Evolutionary conservation across 2,888 invertebrate genomes (phyloP).

Genomic region (Cantharis rufa): DNA sequence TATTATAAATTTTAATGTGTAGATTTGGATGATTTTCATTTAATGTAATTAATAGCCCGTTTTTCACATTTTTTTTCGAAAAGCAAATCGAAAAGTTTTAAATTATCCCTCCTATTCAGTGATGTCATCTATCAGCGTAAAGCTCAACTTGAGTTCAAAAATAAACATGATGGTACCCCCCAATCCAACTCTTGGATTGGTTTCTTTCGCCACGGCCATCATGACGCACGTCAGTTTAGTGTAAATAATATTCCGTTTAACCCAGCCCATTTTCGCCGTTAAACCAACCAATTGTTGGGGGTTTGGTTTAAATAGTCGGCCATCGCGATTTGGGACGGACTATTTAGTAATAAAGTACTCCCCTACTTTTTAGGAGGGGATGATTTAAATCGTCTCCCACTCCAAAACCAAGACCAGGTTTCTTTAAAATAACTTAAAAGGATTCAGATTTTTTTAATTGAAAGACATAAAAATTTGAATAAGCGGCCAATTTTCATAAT

Average conservation of each 20-base stretch:
- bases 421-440: slow-evolving; percentile 35
- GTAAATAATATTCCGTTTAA: slow-evolving; percentile 47
- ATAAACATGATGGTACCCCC: slow-evolving; percentile 28
- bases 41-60: neutral
- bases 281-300: slow-evolving; percentile 44
- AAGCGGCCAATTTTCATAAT: neutral
- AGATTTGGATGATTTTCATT: neutral
- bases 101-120: slow-evolving; percentile 9
- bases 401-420: slow-evolving; percentile 31
- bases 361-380: slow-evolving; percentile 23
- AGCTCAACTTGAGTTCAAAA: slow-evolving; percentile 32
- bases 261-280: slow-evolving; percentile 44
- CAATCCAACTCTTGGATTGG: slow-evolving; percentile 52
- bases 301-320: slow-evolving; percentile 42
- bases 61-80: neutral
- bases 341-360: slow-evolving; percentile 36
- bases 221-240: slow-evolving; percentile 52
- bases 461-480: slow-evolving; percentile 17
- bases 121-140: slow-evolving; percentile 43
- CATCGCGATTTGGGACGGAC: slow-evolving; percentile 53
- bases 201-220: slow-evolving; percentile 56
- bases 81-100: neutral
- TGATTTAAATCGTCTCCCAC: slow-evolving; percentile 36
- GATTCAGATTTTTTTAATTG: slow-evolving; percentile 40
- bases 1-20: neutral